These are phyloP conservation scores for Oophaga sylvatica DNA, from an alignment of 2,797 vertebrate genomes.

Conservation along the genomic window DNA sequence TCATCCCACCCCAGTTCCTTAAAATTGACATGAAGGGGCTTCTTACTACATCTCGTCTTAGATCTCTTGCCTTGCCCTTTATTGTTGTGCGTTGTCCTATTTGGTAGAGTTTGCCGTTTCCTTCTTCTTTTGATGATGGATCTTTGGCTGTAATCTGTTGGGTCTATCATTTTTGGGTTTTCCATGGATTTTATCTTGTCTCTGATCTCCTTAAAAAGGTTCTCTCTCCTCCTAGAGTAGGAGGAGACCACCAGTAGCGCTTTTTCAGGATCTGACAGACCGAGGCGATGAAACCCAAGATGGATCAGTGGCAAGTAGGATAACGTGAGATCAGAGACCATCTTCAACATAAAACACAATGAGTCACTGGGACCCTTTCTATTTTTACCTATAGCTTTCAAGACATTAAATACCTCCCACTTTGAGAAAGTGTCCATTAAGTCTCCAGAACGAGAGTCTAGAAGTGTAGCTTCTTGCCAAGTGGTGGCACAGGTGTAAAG, in stretches of 20 bases:
- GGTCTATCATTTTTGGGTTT: conserved; percentile 63
- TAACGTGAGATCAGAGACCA: conserved; percentile 68
- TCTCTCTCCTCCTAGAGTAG: conserved; percentile 76
- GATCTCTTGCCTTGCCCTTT: conserved; percentile 69
- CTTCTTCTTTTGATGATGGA: conserved; percentile 66
- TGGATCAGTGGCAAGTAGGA: conserved; percentile 65
- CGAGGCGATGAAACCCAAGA: conserved; percentile 73
- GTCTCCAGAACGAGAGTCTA: conserved; percentile 75
- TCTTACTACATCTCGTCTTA: conserved; percentile 81
- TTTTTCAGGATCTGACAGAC: conserved; percentile 70
- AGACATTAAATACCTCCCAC: conserved; percentile 85
- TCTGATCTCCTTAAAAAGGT: conserved; percentile 83
- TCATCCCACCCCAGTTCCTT: conserved; percentile 89
- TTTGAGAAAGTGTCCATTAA: conserved; percentile 67
- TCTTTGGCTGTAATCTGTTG: conserved; percentile 63
- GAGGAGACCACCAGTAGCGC: conserved; percentile 82
- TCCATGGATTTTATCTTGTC: conserved; percentile 75
- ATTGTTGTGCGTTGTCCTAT: conserved; percentile 64
- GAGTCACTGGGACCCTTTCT: conserved; percentile 56
- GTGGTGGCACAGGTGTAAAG: conserved; percentile 71
- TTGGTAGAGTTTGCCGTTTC: conserved; percentile 68
- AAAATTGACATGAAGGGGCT: conserved; percentile 84
- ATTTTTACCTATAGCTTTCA: conserved; percentile 69
- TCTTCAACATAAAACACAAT: conserved; percentile 76
- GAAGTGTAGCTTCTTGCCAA: conserved; percentile 58